Evolutionary conservation across 1,140 invertebrate genomes (phyloP).

Genomic region (Holotrichia oblita): DNA sequence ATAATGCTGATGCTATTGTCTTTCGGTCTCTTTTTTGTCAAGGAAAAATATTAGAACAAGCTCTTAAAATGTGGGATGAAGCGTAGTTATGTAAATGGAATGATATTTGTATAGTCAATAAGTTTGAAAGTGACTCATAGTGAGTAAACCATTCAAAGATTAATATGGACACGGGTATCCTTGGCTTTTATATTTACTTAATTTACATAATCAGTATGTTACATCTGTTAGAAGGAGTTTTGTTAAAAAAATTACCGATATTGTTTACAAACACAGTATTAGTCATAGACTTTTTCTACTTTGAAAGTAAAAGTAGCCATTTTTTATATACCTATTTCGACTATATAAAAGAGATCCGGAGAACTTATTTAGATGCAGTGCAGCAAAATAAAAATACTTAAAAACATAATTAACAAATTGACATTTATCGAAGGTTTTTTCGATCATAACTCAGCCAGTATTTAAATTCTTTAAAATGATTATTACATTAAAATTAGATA

Average conservation of each 20-base stretch:
- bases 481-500: too few species aligned
- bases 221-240: not conserved
- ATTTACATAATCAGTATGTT: not conserved
- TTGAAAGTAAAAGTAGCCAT: too few species aligned
- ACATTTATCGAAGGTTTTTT: too few species aligned
- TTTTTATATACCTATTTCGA: too few species aligned
- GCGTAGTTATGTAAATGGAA: not conserved
- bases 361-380: too few species aligned
- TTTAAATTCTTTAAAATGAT: too few species aligned
- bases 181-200: not conserved
- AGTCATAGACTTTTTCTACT: not conserved
- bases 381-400: too few species aligned
- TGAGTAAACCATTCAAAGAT: not conserved
- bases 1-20: not conserved
- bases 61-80: not conserved
- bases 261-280: not conserved
- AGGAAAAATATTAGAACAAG: slow-evolving; percentile 1
- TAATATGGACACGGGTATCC: not conserved
- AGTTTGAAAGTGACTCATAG: not conserved
- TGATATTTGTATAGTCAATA: not conserved
- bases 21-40: not conserved
- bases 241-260: not conserved
- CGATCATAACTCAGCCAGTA: too few species aligned
- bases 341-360: too few species aligned
- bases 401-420: too few species aligned